phyloP scores from a whole-genome alignment of 2,888 invertebrate genomes.

The Papilio gigon region DNA sequence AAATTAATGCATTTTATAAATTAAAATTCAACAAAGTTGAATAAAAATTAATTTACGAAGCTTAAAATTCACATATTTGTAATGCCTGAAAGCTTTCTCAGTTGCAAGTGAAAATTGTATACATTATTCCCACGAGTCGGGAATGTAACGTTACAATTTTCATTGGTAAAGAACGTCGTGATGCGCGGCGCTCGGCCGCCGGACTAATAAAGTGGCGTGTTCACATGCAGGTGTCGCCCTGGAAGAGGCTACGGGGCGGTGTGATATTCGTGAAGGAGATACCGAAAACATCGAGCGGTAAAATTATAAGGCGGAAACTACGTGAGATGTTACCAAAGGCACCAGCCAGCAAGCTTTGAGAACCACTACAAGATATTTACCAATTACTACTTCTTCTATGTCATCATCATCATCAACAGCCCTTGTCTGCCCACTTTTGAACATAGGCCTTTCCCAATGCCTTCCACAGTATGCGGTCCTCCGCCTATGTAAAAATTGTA shows the following conservation, averaged over 20 bases:
- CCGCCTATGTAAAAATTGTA: background rate
- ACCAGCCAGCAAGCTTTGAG: conserved; percentile 53
- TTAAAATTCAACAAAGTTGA: too few relatives aligned
- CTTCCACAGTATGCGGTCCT: too few relatives aligned
- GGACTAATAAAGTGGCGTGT: conserved; percentile 41
- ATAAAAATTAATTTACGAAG: too few relatives aligned
- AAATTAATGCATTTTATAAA: too few relatives aligned
- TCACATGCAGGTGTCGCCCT: conserved; percentile 79
- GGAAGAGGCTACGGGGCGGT: conserved; percentile 88
- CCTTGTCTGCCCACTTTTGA: too few relatives aligned
- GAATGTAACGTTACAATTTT: conserved; percentile 39
- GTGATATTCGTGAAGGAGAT: conserved; percentile 87
- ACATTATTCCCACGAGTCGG: conserved; percentile 29
- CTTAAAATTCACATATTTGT: conserved; percentile 19
- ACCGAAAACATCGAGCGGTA: conserved; percentile 88
- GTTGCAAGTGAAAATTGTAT: conserved; percentile 32
- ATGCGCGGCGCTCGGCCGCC: conserved; percentile 33
- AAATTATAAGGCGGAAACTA: conserved; percentile 85
- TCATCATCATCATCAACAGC: too few relatives aligned
- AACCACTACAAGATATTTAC: background rate
- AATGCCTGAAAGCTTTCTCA: conserved; percentile 2
- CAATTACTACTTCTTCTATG: too few relatives aligned
- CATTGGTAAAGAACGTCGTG: conserved; percentile 37
- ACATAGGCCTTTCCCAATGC: too few relatives aligned
- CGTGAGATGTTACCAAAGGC: conserved; percentile 55